Conservation (phyloP, 1,140 invertebrate species). For the Atta texana region DNA sequence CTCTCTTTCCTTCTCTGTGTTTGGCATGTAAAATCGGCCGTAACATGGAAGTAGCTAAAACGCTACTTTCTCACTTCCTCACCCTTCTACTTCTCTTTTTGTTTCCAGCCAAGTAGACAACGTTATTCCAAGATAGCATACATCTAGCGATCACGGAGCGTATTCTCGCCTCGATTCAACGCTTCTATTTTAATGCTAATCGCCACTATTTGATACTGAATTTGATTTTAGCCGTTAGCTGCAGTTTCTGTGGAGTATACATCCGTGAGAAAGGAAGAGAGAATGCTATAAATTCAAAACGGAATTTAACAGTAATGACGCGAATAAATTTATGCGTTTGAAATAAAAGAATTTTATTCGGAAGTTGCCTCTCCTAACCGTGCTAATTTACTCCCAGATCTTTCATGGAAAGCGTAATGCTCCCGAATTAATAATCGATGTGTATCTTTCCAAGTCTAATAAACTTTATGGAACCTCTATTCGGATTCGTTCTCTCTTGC, state of each 20-base stretch:
- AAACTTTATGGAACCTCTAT: not conserved
- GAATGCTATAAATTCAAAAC: conserved; percentile 11
- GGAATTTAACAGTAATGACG: not conserved
- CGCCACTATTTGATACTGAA: conserved; percentile 6
- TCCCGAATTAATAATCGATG: not conserved
- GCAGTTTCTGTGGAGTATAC: not conserved
- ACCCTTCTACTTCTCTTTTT: not conserved
- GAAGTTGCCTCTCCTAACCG: conserved; percentile 1
- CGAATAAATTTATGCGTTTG: not conserved
- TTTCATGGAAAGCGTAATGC: not conserved
- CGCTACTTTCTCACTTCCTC: not conserved
- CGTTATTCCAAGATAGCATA: conserved; percentile 6
- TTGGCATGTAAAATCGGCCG: conserved; percentile 44
- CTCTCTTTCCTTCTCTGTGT: not conserved
- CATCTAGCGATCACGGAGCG: conserved; percentile 1
- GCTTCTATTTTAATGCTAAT: conserved; percentile 56
- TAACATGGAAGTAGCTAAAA: conserved; percentile 31
- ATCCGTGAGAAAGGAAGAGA: not conserved
- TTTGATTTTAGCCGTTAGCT: conserved; percentile 11
- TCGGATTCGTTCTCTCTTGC: not conserved
- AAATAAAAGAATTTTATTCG: not conserved
- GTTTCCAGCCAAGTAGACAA: conserved; percentile 29
- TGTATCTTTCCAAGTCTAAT: conserved; percentile 2
- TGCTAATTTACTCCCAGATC: not conserved
- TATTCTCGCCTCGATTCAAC: conserved; percentile 28